Evolutionary conservation across 37 sponge, comb jelly and placozoan genomes (phyloP), one percentile per base, ranked within the genome.

Genomic region (Tethya wilhelma): DNA sequence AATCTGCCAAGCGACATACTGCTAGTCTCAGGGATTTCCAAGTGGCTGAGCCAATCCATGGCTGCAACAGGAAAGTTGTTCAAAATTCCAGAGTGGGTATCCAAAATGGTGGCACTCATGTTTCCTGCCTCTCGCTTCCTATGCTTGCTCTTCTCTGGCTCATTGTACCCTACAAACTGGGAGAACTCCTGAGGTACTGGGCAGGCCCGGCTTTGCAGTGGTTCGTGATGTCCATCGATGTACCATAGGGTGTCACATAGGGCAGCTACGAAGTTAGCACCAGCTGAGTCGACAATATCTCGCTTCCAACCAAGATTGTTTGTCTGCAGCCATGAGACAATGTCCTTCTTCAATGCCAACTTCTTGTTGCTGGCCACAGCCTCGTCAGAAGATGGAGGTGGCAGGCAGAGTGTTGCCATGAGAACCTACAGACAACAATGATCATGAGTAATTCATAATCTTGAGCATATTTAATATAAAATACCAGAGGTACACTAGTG

Each of bases 71-170:
- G 4, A 67, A 49, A 28, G 9, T 67, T 17, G 67, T 33, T 67
- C 28, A 67, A 26, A 26, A 26, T 32, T 6, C 38, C 11, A 9
- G 9, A 14, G 26, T 33, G 39, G 26, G 8, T 17, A 67, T 67
- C 67, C 39, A 28, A 37, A 9, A 37, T 33, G 14, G 17, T 17
- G 22, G 28, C 17, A 33, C 28, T 36, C 17, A 33, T 17, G 26
- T 67, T 67, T 7, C 28, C 67, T 14, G 34, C 34, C 11, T 67
- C 67, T 38, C 26, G 17, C 26, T 26, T 67, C 3, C 67, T 6
- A 34, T 67, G 67, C 67, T 67, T 67, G 8, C 28, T 26, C 26
- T 67, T 33, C 8, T 67, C 67, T 22, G 39, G 67, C 39, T 67
- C 4, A 20, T 28, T 67, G 39, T 67, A 67, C 30, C 67, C 39